Evolutionary conservation across 2,888 invertebrate species (phyloP), one percentile per base, ranked within the genome.

Genomic region (Acleris emargana): DNA sequence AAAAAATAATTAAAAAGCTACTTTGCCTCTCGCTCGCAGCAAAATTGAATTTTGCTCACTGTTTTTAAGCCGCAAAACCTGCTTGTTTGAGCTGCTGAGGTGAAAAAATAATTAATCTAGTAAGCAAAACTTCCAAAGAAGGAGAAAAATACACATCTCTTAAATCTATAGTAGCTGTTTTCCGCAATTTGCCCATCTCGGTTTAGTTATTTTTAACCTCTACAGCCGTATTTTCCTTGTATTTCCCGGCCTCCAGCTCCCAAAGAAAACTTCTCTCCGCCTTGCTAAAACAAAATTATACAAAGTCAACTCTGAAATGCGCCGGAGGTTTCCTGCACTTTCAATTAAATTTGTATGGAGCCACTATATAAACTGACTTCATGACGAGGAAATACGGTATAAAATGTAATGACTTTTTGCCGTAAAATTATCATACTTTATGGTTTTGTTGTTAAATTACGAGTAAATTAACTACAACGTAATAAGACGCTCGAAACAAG

Each of bases 241-340:
- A 69, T 69, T 66, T 59, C 13, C 32, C 51, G 38, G 45, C 59
- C 58, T 67, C 59, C 62, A 50, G 69, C 67, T 72, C 64, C 63
- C 54, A 71, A 69, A 64, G 70, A 69, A 73, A 73, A 73, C 69
- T 68, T 70, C 70, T 72, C 72, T 62, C 50, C 64, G 69, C 55
- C 59, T 64, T 59, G 54, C 51, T 57, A 64, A 63, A 73, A 68
- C 68, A 66, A 69, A 73, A 72, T 71, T 73, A 73, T 73, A 69
- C 71, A 69, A 63, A 70, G 64, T 70, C 67, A 73, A 71, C 70
- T 69, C 17, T 42, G 57, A 47, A 49, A 59, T 17, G 45, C 43
- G 32, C 28, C 47, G 28, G 64, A 64, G 57, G 32, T 67, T 66
- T 58, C 18, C 54, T 66, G 22, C 64, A 59, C 32, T 59, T 59